phyloP scores from a whole-genome alignment of 2,888 invertebrate genomes.

The Drosophila nr. fundita region DNA sequence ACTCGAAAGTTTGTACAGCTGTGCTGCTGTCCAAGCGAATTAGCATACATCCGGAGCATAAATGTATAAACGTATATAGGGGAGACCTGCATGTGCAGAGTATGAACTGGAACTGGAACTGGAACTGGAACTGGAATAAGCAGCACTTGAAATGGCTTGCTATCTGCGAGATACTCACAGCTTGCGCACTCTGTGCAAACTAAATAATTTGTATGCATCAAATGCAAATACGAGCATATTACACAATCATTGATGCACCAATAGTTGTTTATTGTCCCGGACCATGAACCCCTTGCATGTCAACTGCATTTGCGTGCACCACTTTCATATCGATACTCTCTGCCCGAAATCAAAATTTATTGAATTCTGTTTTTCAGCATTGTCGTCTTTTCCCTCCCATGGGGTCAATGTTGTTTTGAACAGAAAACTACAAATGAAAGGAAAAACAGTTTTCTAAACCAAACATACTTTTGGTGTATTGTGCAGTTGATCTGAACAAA shows the following conservation, averaged over 20 bases:
- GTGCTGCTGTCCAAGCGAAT: slow-evolving; percentile 20
- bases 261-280: slow-evolving; percentile 60
- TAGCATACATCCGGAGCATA: slow-evolving; percentile 31
- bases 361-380: not conserved
- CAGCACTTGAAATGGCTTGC: slow-evolving; percentile 31
- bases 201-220: slow-evolving; percentile 59
- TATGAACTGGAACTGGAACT: slow-evolving; percentile 1
- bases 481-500: not conserved
- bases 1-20: slow-evolving; percentile 32
- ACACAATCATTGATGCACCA: slow-evolving; percentile 60
- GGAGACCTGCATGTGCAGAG: not conserved
- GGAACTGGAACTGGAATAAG: not conserved
- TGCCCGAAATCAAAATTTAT: not conserved
- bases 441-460: not conserved
- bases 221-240: slow-evolving; percentile 60
- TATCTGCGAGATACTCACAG: slow-evolving; percentile 32
- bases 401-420: not conserved
- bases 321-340: slow-evolving; percentile 1
- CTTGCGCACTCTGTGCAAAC: slow-evolving; percentile 12
- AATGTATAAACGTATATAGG: not conserved
- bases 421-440: not conserved
- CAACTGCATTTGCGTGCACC: slow-evolving; percentile 37
- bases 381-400: not conserved
- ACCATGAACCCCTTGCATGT: slow-evolving; percentile 23
- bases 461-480: not conserved